Evolutionary conservation across 1,140 invertebrate genomes (phyloP).

Genomic region (Lineus longissimus): DNA sequence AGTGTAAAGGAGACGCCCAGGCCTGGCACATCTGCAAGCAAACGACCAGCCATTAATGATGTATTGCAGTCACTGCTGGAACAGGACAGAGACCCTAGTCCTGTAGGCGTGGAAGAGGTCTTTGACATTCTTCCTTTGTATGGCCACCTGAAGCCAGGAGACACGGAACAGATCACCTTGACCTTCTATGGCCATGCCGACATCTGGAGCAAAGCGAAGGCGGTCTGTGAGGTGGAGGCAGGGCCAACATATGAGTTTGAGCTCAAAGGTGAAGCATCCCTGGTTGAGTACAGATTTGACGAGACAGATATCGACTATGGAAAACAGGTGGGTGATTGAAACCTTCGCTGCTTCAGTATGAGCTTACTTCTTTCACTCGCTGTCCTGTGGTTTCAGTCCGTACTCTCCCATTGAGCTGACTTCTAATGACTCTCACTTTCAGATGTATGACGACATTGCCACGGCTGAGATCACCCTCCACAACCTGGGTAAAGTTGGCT

Average conservation of each 20-base stretch:
- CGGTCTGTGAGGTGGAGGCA: slow-evolving; percentile 51
- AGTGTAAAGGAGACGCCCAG: neutral
- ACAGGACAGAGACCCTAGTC: slow-evolving; percentile 24
- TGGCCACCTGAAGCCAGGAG: slow-evolving; percentile 50
- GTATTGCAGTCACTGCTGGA: slow-evolving; percentile 27
- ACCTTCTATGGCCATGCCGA: slow-evolving; percentile 54
- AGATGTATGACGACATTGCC: slow-evolving; percentile 51
- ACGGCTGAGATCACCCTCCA: slow-evolving; percentile 42
- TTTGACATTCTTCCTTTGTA: slow-evolving; percentile 54
- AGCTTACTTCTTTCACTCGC: too few relatives aligned
- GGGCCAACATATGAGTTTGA: slow-evolving; percentile 50
- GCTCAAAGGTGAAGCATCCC: slow-evolving; percentile 48
- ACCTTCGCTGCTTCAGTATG: too few relatives aligned
- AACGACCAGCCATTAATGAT: slow-evolving; percentile 9
- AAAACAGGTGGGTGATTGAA: slow-evolving; percentile 44
- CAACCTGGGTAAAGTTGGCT: slow-evolving; percentile 50
- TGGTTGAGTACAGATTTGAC: slow-evolving; percentile 51
- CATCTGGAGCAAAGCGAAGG: slow-evolving; percentile 47
- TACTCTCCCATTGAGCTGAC: too few relatives aligned
- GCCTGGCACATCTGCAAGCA: neutral
- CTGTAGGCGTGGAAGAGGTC: slow-evolving; percentile 46
- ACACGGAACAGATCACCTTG: slow-evolving; percentile 51
- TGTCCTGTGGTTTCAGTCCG: too few relatives aligned
- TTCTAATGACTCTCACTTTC: slow-evolving; percentile 19
- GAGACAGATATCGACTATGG: slow-evolving; percentile 49